Conservation (phyloP, 2,113 vertebrate species). For the Argyrosomus japonicus region DNA sequence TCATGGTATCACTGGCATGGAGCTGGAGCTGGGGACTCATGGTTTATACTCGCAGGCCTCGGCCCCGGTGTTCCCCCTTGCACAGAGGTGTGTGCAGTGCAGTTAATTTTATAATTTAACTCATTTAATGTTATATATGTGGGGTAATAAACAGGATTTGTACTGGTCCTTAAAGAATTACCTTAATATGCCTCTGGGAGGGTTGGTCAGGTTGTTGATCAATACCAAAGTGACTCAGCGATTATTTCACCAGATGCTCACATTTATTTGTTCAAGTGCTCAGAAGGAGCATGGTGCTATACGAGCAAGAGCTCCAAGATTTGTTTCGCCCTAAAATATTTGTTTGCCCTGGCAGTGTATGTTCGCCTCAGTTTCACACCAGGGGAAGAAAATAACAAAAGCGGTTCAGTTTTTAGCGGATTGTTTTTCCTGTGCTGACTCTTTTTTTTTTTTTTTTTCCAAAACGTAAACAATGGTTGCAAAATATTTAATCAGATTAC, state of each 20-base stretch:
- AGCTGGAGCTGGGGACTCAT: constrained; percentile 53
- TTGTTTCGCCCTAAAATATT: constrained; percentile 54
- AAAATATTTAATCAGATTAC: constrained; percentile 31
- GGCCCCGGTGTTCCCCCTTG: constrained; percentile 13
- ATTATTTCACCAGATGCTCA: constrained; percentile 72
- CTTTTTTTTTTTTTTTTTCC: neutral
- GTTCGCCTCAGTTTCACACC: constrained; percentile 52
- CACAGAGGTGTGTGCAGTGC: constrained; percentile 39
- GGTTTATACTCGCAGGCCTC: constrained; percentile 35
- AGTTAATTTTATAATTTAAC: constrained; percentile 24
- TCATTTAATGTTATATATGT: constrained; percentile 33
- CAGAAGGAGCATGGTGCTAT: constrained; percentile 41
- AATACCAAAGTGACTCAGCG: constrained; percentile 45
- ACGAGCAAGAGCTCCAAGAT: constrained; percentile 50
- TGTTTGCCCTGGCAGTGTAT: constrained; percentile 66
- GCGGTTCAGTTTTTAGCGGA: constrained; percentile 41
- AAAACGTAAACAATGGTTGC: constrained; percentile 45
- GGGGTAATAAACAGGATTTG: constrained; percentile 30
- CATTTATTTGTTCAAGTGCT: constrained; percentile 67
- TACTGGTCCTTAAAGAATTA: constrained; percentile 1
- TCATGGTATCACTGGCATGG: constrained; percentile 68
- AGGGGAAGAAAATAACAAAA: constrained; percentile 67
- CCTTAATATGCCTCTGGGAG: constrained; percentile 16
- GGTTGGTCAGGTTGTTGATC: constrained; percentile 67
- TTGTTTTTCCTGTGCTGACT: constrained; percentile 45